Conservation (phyloP, 1,140 invertebrate species). For the Drosophila pseudoananassae region DNA sequence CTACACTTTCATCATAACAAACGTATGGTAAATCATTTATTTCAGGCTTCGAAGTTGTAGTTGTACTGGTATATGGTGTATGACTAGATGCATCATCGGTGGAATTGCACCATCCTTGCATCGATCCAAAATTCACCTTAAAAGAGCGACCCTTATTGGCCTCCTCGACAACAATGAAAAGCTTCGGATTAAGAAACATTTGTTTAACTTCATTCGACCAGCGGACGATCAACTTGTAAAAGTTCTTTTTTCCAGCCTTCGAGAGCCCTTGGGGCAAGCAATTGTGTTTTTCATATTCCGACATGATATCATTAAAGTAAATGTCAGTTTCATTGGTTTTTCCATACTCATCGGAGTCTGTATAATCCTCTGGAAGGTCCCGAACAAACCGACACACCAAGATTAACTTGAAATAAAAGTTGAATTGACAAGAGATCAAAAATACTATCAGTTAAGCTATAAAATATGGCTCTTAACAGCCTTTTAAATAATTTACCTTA, state of each 20-base stretch:
- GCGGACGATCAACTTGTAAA: slow-evolving; percentile 1
- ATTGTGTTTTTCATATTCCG: background rate
- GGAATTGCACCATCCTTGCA: slow-evolving; percentile 30
- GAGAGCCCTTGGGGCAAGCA: slow-evolving; percentile 26
- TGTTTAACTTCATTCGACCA: slow-evolving; percentile 40
- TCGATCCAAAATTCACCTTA: slow-evolving; percentile 17
- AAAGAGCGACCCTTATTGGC: slow-evolving; percentile 6
- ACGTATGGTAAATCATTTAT: background rate
- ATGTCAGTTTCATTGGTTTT: background rate
- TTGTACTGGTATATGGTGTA: background rate
- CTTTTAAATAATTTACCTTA: slow-evolving; percentile 1
- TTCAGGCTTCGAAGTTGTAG: background rate
- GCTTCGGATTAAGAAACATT: slow-evolving; percentile 18
- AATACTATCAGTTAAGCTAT: no score
- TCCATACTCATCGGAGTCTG: background rate
- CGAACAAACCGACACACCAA: background rate
- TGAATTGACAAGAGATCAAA: background rate
- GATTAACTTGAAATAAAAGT: background rate
- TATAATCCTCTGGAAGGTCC: background rate
- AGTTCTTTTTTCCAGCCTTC: background rate
- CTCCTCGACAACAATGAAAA: slow-evolving; percentile 5
- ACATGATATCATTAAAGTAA: background rate
- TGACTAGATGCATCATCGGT: background rate
- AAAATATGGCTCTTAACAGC: no score
- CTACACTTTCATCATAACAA: background rate